Conservation (phyloP, 2,888 invertebrate genomes). For the Enchytraeus crypticus region DNA sequence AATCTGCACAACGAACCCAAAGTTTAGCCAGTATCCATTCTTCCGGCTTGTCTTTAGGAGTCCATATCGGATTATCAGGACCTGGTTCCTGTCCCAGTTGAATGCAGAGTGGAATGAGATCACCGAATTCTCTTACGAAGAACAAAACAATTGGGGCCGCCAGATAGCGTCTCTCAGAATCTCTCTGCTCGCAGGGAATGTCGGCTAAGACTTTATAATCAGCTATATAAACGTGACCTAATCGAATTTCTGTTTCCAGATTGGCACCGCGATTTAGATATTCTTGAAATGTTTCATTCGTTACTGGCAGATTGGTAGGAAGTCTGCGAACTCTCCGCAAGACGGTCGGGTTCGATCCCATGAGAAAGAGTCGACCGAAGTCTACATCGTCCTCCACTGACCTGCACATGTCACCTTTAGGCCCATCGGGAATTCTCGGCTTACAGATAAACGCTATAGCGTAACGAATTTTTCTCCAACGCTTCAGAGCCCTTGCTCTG, state of each 20-base stretch:
- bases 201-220: slow-evolving; percentile 21
- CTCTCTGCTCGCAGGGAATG: slow-evolving; percentile 16
- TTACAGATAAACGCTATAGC: slow-evolving; percentile 19
- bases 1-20: slow-evolving; percentile 47
- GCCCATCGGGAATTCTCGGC: slow-evolving; percentile 19
- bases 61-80: slow-evolving; percentile 46
- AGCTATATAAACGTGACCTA: slow-evolving; percentile 24
- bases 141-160: slow-evolving; percentile 45
- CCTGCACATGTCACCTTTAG: slow-evolving; percentile 25
- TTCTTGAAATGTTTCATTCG: slow-evolving; percentile 4
- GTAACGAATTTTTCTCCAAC: slow-evolving; percentile 21
- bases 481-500: slow-evolving; percentile 3
- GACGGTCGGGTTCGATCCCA: slow-evolving; percentile 15
- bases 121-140: slow-evolving; percentile 38
- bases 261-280: slow-evolving; percentile 5
- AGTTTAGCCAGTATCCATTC: slow-evolving; percentile 49
- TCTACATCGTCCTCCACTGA: slow-evolving; percentile 20
- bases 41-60: slow-evolving; percentile 28
- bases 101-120: slow-evolving; percentile 49
- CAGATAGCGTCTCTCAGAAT: slow-evolving; percentile 19
- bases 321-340: slow-evolving; percentile 4
- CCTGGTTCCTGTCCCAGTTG: slow-evolving; percentile 48
- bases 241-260: too few relatives aligned
- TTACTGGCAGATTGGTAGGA: slow-evolving; percentile 15
- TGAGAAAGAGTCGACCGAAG: slow-evolving; percentile 18